Conservation (phyloP, 2,797 vertebrate genomes). For the Novumbra hubbsi region DNA sequence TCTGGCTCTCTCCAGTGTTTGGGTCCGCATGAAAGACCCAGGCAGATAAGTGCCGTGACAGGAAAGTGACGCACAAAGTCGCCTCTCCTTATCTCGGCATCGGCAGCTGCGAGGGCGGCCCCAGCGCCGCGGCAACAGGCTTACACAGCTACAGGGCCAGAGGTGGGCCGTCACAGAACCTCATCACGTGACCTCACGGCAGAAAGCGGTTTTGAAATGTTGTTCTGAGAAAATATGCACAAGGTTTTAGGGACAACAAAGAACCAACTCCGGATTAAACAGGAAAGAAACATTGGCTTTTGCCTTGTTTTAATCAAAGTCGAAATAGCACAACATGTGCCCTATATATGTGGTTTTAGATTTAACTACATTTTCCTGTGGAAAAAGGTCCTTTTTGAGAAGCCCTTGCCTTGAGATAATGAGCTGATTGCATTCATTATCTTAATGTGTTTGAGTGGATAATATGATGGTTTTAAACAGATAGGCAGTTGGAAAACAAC, state of each 20-base stretch:
- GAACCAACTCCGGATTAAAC: too few relatives aligned
- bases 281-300: background rate
- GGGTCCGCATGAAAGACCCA: conserved; percentile 61
- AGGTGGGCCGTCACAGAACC: conserved; percentile 19
- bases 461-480: conserved; percentile 64
- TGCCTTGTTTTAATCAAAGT: background rate
- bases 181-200: background rate
- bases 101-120: conserved; percentile 59
- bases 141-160: conserved; percentile 39
- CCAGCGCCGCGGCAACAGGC: conserved; percentile 39
- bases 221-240: background rate
- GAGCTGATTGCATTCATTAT: conserved; percentile 49
- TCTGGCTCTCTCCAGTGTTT: conserved; percentile 57
- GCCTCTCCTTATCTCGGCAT: conserved; percentile 64
- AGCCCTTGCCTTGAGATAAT: conserved; percentile 23
- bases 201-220: too few relatives aligned
- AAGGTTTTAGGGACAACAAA: background rate
- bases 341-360: background rate
- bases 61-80: conserved; percentile 67
- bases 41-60: conserved; percentile 65
- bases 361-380: background rate
- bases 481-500: conserved; percentile 55
- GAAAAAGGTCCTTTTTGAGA: background rate
- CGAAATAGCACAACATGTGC: background rate
- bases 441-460: conserved; percentile 46